Evolutionary conservation across 2,113 vertebrate genomes (phyloP), one percentile per base, ranked within the genome.

Genomic region (Scartelaos histophorus): DNA sequence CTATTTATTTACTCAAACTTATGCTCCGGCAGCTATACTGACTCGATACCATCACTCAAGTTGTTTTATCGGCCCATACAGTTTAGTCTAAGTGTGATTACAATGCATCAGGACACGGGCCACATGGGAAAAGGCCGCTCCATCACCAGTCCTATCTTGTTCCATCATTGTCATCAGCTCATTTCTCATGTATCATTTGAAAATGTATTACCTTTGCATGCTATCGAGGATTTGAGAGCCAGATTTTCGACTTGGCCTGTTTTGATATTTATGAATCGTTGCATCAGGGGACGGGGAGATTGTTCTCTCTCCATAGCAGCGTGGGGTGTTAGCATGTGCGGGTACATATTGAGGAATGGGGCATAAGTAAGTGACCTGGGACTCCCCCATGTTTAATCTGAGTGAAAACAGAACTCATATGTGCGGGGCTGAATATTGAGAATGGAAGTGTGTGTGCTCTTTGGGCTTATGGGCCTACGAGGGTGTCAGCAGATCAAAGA

Each of bases 321-420:
- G 79, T 60, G 68, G 56, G 71, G 76, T 69, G 75, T 75, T 68
- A 78, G 74, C 72, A 72, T 66, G 73, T 51, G 70, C 71, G 75
- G 78, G 58, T 56, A 25, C 68, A 69, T 69, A 58, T 51, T 90
- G 82, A 90, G 84, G 76, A 80, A 90, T 90, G 80, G 88, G 78
- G 79, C 83, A 82, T 73, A 85, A 86, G 92, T 91, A 87, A 89
- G 82, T 91, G 90, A 90, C 88, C 85, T 86, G 89, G 83, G 90
- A 92, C 86, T 85, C 85, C 85, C 76, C 83, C 81, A 82, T 91
- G 84, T 91, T 91, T 92, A 90, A 92, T 92, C 91, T 91, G 75
- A 83, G 86, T 78, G 78, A 80, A 86, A 90, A 82, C 84, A 77
- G 85, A 87, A 88, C 86, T 90, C 88, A 89, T 92, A 87, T 89